These are phyloP conservation scores for Phrynocephalus forsythii DNA, from an alignment of 2,797 vertebrate genomes.

Conservation along the genomic window DNA sequence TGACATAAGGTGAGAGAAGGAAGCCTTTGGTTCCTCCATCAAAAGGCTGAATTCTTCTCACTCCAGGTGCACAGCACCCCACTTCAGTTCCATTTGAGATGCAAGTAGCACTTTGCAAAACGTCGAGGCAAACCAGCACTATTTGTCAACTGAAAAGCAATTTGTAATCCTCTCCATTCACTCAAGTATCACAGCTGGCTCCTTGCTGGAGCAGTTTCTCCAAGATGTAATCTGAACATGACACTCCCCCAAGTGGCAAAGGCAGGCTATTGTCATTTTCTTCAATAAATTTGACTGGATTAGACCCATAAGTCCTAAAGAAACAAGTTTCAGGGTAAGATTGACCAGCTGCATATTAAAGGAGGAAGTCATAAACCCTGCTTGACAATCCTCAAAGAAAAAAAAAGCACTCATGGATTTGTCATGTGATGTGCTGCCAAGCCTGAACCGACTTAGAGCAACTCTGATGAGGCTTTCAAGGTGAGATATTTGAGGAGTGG, in stretches of 20 bases:
- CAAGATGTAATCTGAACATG: not conserved
- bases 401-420: too few relatives aligned
- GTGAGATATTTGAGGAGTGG: too few relatives aligned
- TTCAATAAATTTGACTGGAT: not conserved
- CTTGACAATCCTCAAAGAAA: too few relatives aligned
- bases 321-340: too few relatives aligned
- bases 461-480: too few relatives aligned
- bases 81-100: not conserved
- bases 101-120: not conserved
- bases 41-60: not conserved
- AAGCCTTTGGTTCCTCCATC: not conserved
- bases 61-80: rapidly evolving
- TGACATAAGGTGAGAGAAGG: not conserved
- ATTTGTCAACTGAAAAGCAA: rapidly evolving
- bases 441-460: too few relatives aligned
- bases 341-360: not conserved
- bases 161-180: not conserved
- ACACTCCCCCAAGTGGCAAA: constrained; percentile 59
- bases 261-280: not conserved
- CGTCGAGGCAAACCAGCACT: not conserved
- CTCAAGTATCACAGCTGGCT: not conserved
- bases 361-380: too few relatives aligned
- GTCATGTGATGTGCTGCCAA: too few relatives aligned
- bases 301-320: not conserved
- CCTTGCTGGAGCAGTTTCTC: not conserved